phyloP scores from a whole-genome alignment of 2,797 vertebrate genomes.

The Philypnodon macrostomus region DNA sequence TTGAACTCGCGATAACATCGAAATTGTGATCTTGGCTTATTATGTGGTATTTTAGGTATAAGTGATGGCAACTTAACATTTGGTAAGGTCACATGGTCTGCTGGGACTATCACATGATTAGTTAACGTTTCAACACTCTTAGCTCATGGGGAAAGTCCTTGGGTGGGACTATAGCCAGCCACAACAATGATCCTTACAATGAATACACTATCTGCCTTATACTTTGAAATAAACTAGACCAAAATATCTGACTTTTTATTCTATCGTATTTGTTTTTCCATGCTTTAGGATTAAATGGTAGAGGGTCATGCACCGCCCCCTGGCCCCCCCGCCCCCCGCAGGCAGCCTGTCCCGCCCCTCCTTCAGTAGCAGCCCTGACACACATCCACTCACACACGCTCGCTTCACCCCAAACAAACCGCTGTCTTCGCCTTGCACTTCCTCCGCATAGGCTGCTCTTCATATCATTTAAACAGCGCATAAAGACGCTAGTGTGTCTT shows the following conservation, averaged over 20 bases:
- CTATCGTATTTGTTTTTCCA: too few species aligned
- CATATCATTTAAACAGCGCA: slow-evolving; percentile 84
- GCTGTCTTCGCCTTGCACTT: slow-evolving; percentile 77
- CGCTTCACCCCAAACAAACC: slow-evolving; percentile 80
- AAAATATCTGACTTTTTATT: too few species aligned
- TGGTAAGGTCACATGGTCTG: not conserved
- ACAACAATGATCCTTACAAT: not conserved
- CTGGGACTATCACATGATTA: not conserved
- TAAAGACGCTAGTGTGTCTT: slow-evolving; percentile 79
- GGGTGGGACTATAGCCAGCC: not conserved
- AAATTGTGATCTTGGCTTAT: too few species aligned
- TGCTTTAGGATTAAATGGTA: not conserved
- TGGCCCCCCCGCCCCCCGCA: slow-evolving; percentile 21
- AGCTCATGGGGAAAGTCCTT: not conserved
- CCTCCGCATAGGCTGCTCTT: slow-evolving; percentile 77
- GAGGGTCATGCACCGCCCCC: slow-evolving; percentile 26
- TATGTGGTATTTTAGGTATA: too few species aligned
- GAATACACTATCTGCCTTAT: not conserved
- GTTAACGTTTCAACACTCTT: not conserved
- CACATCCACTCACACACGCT: slow-evolving; percentile 42
- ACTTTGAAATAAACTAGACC: too few species aligned
- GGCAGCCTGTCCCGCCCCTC: slow-evolving; percentile 19
- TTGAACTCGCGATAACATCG: too few species aligned
- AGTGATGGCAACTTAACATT: too few species aligned
- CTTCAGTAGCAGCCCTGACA: slow-evolving; percentile 46